Evolutionary conservation across 2,113 vertebrate species (phyloP), one percentile per base, ranked within the genome.

Genomic region (Corvus cornix): DNA sequence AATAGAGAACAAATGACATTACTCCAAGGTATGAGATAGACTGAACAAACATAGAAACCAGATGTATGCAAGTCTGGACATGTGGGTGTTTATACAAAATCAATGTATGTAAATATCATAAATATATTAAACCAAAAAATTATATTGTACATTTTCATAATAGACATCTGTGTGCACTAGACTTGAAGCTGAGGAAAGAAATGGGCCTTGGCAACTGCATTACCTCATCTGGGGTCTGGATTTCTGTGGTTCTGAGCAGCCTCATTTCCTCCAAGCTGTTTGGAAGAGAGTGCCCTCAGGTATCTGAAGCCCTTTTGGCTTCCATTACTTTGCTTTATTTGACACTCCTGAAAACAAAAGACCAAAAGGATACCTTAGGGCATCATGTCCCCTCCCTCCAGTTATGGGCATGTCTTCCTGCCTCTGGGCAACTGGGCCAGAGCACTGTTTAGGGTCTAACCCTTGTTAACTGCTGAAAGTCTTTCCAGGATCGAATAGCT

Each of bases 191-290:
- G 24, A 49, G 49, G 33, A 37, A 83, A 79, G 62, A 56, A 82
- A 41, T 23, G 27, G 58, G 31, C 46, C 39, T 85, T 94, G 90
- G 90, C 79, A 88, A 73, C 62, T 87, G 53, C n/a, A 44, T 90
- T 35, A 24, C 6, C 26, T 90, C 63, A 53, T 91, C 87, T 95
- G 82, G 33, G 49, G 9, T 75, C 78, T 93, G 58, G 39, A 35
- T 93, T 82, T 89, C 63, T 53, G 11, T 4, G 3, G 7, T 77
- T 86, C 73, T 87, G 68, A 84, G 73, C 41, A 86, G 68, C 22
- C 69, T 95, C 16, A 84, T 94, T 96, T 96, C 82, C 75, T 94
- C 62, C 49, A 49, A 91, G 53, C 58, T 79, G 11, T 89, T 89
- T 60, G 35, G 52, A 75, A 79, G 27, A 69, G 24, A 58, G 9